Evolutionary conservation across 2,888 invertebrate species (phyloP).

Genomic region (Blera fallax): DNA sequence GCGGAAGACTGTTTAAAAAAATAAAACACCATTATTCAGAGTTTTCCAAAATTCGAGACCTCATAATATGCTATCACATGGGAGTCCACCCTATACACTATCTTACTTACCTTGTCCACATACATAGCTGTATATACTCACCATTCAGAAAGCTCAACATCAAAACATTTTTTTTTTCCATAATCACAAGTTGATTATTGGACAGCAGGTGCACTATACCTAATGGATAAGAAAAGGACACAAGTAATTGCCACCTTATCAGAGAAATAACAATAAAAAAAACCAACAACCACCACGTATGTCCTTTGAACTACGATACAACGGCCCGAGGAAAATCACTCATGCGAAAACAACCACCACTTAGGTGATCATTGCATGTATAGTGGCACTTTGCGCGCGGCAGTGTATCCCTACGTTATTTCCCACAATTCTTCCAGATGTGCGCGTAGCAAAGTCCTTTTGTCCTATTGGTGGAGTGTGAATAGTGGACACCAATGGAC

Average conservation of each 20-base stretch:
- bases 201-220: conserved; percentile 41
- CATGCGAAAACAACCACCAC: conserved; percentile 51
- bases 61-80: neutral
- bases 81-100: conserved; percentile 8
- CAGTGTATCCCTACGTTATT: neutral
- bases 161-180: neutral
- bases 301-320: neutral
- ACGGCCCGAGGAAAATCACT: conserved; percentile 19
- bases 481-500: conserved; percentile 9
- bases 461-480: conserved; percentile 7
- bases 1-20: too few species aligned
- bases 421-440: neutral
- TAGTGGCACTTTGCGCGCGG: conserved; percentile 31
- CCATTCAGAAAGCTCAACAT: neutral
- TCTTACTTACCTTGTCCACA: neutral
- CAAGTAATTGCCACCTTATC: neutral
- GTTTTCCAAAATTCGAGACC: neutral
- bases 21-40: too few species aligned
- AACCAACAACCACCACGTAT: neutral
- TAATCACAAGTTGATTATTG: conserved; percentile 40
- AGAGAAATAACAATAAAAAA: neutral
- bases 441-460: neutral
- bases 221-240: conserved; percentile 13
- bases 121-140: neutral
- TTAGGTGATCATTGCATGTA: conserved; percentile 45